Conservation (phyloP, 1,140 invertebrate genomes). For the Lasaia peninsularis region DNA sequence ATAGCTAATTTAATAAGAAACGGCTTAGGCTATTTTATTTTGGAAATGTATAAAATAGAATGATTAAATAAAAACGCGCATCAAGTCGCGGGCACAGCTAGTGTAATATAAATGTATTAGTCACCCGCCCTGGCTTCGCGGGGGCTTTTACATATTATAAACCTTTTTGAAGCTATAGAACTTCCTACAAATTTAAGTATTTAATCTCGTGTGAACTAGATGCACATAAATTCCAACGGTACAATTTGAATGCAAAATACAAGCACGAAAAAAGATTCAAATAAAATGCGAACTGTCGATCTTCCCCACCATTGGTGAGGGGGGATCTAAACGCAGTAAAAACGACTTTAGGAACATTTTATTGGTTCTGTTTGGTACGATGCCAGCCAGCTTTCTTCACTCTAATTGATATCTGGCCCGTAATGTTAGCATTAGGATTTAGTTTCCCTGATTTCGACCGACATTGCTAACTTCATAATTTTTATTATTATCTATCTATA, state of each 20-base stretch:
- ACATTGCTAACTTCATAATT: background rate
- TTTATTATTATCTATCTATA: slow-evolving; percentile 11
- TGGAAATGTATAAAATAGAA: too few relatives aligned
- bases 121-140: too few relatives aligned
- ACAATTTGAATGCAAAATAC: slow-evolving; percentile 2
- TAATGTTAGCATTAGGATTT: slow-evolving; percentile 41
- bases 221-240: background rate
- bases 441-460: slow-evolving; percentile 16
- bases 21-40: too few relatives aligned
- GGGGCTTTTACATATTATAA: too few relatives aligned
- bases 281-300: slow-evolving; percentile 14
- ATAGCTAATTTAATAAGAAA: too few relatives aligned
- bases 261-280: background rate
- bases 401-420: slow-evolving; percentile 68
- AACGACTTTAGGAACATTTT: slow-evolving; percentile 60
- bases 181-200: too few relatives aligned
- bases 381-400: slow-evolving; percentile 50
- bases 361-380: slow-evolving; percentile 55
- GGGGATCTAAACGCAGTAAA: slow-evolving; percentile 67
- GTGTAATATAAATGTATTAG: too few relatives aligned
- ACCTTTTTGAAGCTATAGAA: too few relatives aligned
- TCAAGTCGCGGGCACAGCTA: too few relatives aligned
- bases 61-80: too few relatives aligned
- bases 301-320: background rate
- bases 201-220: too few relatives aligned